A percentile compares a stretch with the other conserved stretches of the same genome.
Conservation (phyloP, 2,113 vertebrate genomes). For the Harpagus bidentatus region DNA sequence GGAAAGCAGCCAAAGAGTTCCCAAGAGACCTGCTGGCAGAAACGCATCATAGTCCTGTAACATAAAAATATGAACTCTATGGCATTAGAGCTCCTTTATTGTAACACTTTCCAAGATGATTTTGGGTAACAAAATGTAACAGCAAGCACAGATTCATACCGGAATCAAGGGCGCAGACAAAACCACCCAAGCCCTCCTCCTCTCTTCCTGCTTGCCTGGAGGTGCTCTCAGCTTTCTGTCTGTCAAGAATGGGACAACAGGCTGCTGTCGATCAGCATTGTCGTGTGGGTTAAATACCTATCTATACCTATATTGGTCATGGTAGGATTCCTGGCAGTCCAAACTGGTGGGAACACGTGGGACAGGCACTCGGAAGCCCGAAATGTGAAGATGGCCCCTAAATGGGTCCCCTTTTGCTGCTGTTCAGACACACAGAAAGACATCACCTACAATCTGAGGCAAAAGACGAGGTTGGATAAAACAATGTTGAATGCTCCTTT, state of each 20-base stretch:
- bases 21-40: background rate
- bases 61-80: background rate
- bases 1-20: conserved; percentile 12
- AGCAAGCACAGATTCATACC: background rate
- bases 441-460: background rate
- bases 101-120: background rate
- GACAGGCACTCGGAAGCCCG: background rate
- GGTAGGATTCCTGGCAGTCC: accelerated
- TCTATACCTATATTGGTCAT: background rate
- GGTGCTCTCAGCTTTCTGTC: background rate
- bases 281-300: background rate
- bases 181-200: background rate
- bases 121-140: background rate
- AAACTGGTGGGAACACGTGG: accelerated
- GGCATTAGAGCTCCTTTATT: background rate
- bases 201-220: background rate
- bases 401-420: background rate
- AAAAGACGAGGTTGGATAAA: background rate
- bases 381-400: background rate
- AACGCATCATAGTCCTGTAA: background rate
- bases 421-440: background rate
- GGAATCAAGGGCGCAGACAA: background rate
- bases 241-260: background rate
- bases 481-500: background rate
- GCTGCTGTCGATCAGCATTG: accelerated